Conservation (phyloP, 2,888 invertebrate genomes). For the Ypsolopha sequella region DNA sequence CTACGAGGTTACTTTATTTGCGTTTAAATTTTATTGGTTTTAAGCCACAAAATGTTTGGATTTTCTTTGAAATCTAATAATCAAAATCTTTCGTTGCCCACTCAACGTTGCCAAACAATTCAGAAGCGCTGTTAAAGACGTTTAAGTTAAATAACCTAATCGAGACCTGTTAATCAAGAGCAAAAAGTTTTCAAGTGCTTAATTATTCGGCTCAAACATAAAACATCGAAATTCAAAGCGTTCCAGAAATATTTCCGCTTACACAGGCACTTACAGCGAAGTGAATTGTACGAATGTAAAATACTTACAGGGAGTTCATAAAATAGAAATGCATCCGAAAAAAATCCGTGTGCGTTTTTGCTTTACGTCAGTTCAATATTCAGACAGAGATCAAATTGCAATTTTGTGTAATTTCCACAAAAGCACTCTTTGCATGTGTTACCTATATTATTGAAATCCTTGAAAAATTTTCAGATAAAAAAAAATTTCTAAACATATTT, state of each 20-base stretch:
- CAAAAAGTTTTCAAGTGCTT: constrained; percentile 61
- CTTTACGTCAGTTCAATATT: no score
- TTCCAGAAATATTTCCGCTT: constrained; percentile 57
- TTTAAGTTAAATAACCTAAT: constrained; percentile 57
- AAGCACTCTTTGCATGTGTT: no score
- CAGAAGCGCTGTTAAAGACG: constrained; percentile 47
- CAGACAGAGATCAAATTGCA: no score
- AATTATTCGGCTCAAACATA: constrained; percentile 65
- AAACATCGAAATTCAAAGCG: constrained; percentile 62
- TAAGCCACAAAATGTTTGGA: background rate
- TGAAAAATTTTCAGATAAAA: no score
- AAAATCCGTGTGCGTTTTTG: no score
- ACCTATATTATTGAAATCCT: no score
- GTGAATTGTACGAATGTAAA: constrained; percentile 53
- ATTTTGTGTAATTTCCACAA: no score
- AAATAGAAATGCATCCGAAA: no score
- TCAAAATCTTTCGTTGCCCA: constrained; percentile 12
- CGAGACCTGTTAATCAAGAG: constrained; percentile 62
- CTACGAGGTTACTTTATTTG: background rate
- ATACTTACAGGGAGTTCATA: constrained; percentile 7
- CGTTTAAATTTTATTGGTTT: background rate
- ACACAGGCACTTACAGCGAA: constrained; percentile 48
- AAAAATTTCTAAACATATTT: no score
- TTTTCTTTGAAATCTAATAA: background rate
- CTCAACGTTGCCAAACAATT: constrained; percentile 41